Evolutionary conservation across 2,888 invertebrate genomes (phyloP), one percentile per base, ranked within the genome.

Genomic region (Eilema depressum): DNA sequence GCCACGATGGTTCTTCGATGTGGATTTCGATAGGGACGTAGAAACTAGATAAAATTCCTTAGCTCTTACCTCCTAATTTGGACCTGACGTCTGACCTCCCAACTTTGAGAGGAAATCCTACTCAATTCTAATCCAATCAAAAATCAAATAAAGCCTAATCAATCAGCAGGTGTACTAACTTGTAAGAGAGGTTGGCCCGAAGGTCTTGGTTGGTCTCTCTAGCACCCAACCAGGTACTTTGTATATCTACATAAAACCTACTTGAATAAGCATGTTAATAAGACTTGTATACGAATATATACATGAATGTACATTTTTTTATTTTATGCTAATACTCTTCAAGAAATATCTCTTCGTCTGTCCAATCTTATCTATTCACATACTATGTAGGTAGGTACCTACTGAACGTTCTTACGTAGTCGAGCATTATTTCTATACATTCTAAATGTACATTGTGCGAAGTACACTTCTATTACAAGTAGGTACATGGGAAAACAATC

Each of bases 401-500:
- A n/a, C 10, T n/a, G 53, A 53, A 53, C n/a, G 53, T 53, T 53
- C n/a, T 53, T 53, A 7, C 53, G 53, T n/a, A 53, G 20, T 20
- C 20, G 47, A 7, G 7, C 20, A 47, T 7, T 47, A 47, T 20
- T 47, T 47, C 20, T n/a, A n/a, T 1, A 8, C 17, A n/a, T 53
- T n/a, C 10, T 8, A 10, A 53, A n/a, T 20, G 53, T n/a, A 53
- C 8, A 20, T 30, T 28, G 20, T 61, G 25, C 53, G 33, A 53
- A 62, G 53, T 12, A 62, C 30, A 10, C 5, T 41, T 41, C 30
- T 23, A 68, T 25, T 26, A 25, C 25, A 20, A 47, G 47, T 23
- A 57, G n/a, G 12, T 20, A 20, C 28, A 62, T 57, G 47, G 70
- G 61, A 57, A 66, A 63, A 70, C 26, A 53, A 60, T 65, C 33